phyloP scores from a whole-genome alignment of 2,888 invertebrate genomes.

The Drosophila rubida region DNA sequence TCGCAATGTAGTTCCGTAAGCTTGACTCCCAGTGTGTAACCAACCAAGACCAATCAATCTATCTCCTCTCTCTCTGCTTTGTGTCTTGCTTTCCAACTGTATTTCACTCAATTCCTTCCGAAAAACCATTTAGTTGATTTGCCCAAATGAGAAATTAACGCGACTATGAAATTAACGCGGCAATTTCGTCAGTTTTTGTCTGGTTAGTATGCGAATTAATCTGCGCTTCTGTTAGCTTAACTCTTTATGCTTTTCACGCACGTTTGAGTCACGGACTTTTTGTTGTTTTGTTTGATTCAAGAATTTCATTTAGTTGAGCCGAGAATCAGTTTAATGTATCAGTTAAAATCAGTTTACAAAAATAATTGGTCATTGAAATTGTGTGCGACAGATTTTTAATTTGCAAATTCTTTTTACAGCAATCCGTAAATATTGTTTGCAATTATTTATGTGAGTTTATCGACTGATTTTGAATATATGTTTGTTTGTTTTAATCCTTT shows the following conservation, averaged over 20 bases:
- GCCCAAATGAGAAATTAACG: constrained; percentile 82
- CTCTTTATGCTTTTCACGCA: neutral
- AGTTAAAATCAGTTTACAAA: no score
- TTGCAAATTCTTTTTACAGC: no score
- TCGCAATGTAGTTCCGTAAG: neutral
- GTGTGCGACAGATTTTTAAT: no score
- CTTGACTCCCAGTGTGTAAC: constrained; percentile 41
- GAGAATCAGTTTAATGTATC: no score
- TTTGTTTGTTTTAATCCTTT: no score
- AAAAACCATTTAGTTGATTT: constrained; percentile 71
- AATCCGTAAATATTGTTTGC: no score
- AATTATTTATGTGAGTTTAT: no score
- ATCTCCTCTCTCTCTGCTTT: constrained; percentile 62
- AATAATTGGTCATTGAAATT: no score
- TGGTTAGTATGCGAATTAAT: constrained; percentile 76
- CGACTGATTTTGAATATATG: no score
- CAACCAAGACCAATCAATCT: constrained; percentile 33
- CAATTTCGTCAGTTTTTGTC: constrained; percentile 80
- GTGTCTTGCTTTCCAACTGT: constrained; percentile 28
- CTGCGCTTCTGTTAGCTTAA: constrained; percentile 5
- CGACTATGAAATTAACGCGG: constrained; percentile 56
- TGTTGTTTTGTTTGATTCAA: no score
- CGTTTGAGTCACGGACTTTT: neutral
- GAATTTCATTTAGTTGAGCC: no score
- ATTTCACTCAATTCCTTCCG: constrained; percentile 11